phyloP scores from a whole-genome alignment of 2,888 invertebrate genomes.

The Archips crataeganus region DNA sequence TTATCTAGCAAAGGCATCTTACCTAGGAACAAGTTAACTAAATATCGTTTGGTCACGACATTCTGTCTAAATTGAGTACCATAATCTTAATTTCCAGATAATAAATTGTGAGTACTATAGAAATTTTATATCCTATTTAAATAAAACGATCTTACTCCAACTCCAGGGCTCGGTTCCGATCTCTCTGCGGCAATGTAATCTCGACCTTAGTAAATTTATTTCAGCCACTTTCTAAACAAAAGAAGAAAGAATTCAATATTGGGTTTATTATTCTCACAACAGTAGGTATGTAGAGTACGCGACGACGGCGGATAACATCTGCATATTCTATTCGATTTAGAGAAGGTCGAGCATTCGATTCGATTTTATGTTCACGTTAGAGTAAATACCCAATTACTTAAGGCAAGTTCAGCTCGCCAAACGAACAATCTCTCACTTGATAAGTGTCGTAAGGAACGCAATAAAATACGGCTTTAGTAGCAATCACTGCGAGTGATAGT shows the following conservation, averaged over 20 bases:
- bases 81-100: background rate
- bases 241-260: constrained; percentile 39
- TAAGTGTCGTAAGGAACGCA: constrained; percentile 56
- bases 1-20: background rate
- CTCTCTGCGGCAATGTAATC: constrained; percentile 35
- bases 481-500: constrained; percentile 42
- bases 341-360: constrained; percentile 54
- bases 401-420: constrained; percentile 52
- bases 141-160: constrained; percentile 1
- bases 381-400: constrained; percentile 78
- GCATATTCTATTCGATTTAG: constrained; percentile 57
- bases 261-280: constrained; percentile 42
- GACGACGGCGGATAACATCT: constrained; percentile 40
- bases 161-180: constrained; percentile 16
- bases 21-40: background rate
- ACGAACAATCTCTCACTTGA: constrained; percentile 55
- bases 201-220: constrained; percentile 41
- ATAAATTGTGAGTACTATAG: background rate
- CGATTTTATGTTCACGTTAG: constrained; percentile 67
- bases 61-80: background rate
- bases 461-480: constrained; percentile 52
- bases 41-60: background rate
- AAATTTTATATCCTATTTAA: constrained; percentile 14
- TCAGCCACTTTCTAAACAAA: constrained; percentile 38
- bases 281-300: constrained; percentile 32